Evolutionary conservation across 2,888 invertebrate genomes (phyloP).

Genomic region (Drosophila meridionalis): DNA sequence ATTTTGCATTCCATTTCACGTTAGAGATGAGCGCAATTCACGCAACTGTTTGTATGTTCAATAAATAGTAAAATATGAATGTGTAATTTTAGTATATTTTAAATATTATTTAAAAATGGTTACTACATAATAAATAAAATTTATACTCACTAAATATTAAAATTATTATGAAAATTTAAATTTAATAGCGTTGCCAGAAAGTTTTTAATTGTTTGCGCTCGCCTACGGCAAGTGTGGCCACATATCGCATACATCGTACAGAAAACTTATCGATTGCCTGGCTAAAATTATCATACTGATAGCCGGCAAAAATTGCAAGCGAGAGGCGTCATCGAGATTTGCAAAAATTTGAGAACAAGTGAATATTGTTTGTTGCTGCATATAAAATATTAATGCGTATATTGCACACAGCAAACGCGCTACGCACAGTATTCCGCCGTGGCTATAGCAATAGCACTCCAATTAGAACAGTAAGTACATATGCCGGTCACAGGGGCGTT

Average conservation of each 20-base stretch:
- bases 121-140: no score
- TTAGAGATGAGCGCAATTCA: conserved; percentile 17
- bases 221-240: not conserved
- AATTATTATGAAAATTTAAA: not conserved
- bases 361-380: not conserved
- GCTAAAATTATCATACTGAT: not conserved
- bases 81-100: not conserved
- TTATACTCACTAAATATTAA: not conserved
- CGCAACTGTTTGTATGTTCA: no score
- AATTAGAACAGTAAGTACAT: conserved; percentile 51
- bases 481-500: conserved; percentile 15
- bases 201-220: no score
- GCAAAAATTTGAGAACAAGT: conserved; percentile 1
- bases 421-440: conserved; percentile 42
- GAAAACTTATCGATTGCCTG: conserved; percentile 9
- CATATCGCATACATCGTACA: conserved; percentile 1
- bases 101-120: not conserved
- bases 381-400: conserved; percentile 57
- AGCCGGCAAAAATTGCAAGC: conserved; percentile 54
- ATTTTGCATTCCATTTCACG: not conserved
- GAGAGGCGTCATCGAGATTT: conserved; percentile 23
- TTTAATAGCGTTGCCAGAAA: not conserved
- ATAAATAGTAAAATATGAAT: no score
- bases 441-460: conserved; percentile 27
- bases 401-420: conserved; percentile 37